Conservation (phyloP, 2,888 invertebrate species). For the Coenonympha glycerion region DNA sequence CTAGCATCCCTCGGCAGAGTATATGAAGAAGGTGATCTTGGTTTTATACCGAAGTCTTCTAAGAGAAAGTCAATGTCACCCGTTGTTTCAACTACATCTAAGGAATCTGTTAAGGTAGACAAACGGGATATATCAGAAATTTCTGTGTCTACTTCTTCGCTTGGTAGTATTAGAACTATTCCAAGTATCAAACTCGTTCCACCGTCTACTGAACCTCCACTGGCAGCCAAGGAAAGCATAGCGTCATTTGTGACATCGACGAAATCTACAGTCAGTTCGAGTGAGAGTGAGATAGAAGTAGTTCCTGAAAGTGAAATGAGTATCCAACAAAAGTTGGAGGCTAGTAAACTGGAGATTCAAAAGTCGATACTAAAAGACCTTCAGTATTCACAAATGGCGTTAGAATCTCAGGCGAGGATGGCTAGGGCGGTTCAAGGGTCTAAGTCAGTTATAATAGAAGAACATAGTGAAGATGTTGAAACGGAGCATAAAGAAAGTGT, state of each 20-base stretch:
- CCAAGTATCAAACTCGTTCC: conserved; percentile 55
- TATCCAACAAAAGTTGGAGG: conserved; percentile 46
- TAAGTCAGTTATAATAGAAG: conserved; percentile 36
- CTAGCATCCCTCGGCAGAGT: conserved; percentile 70
- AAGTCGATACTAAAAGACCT: conserved; percentile 63
- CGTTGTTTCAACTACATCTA: conserved; percentile 31
- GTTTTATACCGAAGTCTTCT: conserved; percentile 76
- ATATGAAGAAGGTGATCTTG: conserved; percentile 80
- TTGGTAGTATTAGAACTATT: conserved; percentile 53
- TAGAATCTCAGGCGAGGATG: conserved; percentile 38
- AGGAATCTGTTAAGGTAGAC: conserved; percentile 34
- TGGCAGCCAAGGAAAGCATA: conserved; percentile 48
- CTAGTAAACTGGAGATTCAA: conserved; percentile 56
- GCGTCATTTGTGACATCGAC: conserved; percentile 56
- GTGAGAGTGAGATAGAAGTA: conserved; percentile 34
- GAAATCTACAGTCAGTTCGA: conserved; percentile 40
- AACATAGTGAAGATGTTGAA: conserved; percentile 39
- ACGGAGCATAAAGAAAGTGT: conserved; percentile 38
- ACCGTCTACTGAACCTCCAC: conserved; percentile 32
- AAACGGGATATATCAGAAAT: conserved; percentile 27
- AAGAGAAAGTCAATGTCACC: conserved; percentile 41
- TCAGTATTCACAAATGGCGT: conserved; percentile 44
- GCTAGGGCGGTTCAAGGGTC: conserved; percentile 30
- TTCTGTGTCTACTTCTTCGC: conserved; percentile 39
- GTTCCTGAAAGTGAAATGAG: conserved; percentile 37